Percentiles rank a stretch among this genome's conserved stretches.
Conservation (phyloP, 1,140 invertebrate species). For the Dufourea novaeangliae region DNA sequence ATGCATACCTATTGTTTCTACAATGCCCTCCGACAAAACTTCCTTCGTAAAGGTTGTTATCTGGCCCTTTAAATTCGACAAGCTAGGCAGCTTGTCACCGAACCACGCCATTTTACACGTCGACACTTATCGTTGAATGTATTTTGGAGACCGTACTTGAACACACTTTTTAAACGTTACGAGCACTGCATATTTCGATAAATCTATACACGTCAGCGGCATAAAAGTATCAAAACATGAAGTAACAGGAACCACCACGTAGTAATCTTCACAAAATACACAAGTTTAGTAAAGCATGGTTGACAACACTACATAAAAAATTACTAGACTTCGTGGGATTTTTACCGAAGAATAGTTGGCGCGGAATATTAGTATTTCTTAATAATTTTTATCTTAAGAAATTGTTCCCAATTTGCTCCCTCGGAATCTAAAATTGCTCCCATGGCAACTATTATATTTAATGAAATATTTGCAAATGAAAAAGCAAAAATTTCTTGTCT, state of each 20-base stretch:
- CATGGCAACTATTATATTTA: too few relatives aligned
- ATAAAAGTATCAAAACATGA: slow-evolving; percentile 54
- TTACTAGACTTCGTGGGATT: slow-evolving; percentile 9
- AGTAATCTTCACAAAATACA: slow-evolving; percentile 55
- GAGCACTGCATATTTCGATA: slow-evolving; percentile 37
- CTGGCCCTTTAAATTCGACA: slow-evolving; percentile 88
- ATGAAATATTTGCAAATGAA: too few relatives aligned
- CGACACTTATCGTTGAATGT: slow-evolving; percentile 60
- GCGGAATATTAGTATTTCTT: too few relatives aligned
- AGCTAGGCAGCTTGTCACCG: slow-evolving; percentile 86
- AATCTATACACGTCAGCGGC: slow-evolving; percentile 25
- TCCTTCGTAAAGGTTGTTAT: slow-evolving; percentile 89
- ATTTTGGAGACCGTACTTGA: slow-evolving; percentile 9
- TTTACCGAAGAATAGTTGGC: too few relatives aligned
- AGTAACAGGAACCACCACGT: slow-evolving; percentile 52
- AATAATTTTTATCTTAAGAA: too few relatives aligned
- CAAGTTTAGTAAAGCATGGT: slow-evolving; percentile 41
- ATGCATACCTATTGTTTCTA: slow-evolving; percentile 82
- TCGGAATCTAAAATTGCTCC: too few relatives aligned
- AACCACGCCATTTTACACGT: slow-evolving; percentile 88
- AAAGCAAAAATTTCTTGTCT: too few relatives aligned
- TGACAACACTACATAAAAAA: slow-evolving; percentile 42
- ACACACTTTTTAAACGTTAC: slow-evolving; percentile 52
- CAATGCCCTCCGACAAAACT: slow-evolving; percentile 84
- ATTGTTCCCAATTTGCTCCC: too few relatives aligned